Base-by-base conservation (phyloP, 2,113 vertebrate genomes). In the Calidris pugnax region DNA sequence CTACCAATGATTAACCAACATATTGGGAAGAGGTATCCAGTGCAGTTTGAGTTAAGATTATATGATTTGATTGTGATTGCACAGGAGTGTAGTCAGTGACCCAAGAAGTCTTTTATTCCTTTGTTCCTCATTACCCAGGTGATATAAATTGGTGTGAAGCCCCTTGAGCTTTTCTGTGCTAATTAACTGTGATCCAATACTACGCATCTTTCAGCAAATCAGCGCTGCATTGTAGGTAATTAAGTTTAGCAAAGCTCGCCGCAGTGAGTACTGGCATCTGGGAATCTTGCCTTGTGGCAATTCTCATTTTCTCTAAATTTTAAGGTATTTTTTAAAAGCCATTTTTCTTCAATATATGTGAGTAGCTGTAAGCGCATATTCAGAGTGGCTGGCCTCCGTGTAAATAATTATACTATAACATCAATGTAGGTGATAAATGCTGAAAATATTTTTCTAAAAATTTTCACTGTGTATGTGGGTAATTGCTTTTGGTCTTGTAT, bases 61-160 rank as follows among this genome's bases (percentile, higher is more conserved):
- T 43, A 78, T n/a, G 4, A 78, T 89, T 75, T 78, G 55, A 62
- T 91, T 73, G 55, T 80, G 56, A 67, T 71, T 41, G 56, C 33
- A 71, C 47, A 51, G 60, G 47, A 91, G n/a, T 39, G 47, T 33
- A 86, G 32, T 55, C 35, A 59, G 35, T 78, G 87, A 91, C 39
- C 64, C 57, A 81, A 75, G 45, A 48, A 90, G 56, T 56, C 69
- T 92, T 76, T 80, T 60, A 78, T 75, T 84, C 64, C 91, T 60
- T 20, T 69, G 60, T 85, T 94, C 69, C 51, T 91, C 60, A 72
- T 94, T 83, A 82, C 32, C 19, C 57, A 79, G 81, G 87, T 83
- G 93, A 85, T 83, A 60, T 33, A 93, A 97, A 95, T 68, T 82
- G 71, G 62, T 87, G 33, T 76, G 72, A 95, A 93, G 20, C 48